These are phyloP conservation scores for Haemorhous mexicanus DNA, from an alignment of 2,113 vertebrate genomes.

Conservation along the genomic window DNA sequence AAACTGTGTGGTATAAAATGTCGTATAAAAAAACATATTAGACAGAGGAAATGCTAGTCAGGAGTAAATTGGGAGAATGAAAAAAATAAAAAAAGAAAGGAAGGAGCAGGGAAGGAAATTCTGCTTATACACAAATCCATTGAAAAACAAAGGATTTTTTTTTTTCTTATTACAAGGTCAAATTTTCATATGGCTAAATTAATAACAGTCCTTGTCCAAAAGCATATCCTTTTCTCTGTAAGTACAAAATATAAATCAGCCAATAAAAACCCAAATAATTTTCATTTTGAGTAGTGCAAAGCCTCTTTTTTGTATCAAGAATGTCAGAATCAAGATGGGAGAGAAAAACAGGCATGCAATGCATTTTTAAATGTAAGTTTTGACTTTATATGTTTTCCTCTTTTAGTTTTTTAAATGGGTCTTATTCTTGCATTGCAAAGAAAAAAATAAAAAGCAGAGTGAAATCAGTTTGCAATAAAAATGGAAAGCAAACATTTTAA, in stretches of 20 bases:
- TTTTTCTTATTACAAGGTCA: background rate
- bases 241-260: background rate
- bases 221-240: background rate
- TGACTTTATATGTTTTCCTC: background rate
- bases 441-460: background rate
- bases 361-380: background rate
- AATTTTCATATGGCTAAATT: background rate
- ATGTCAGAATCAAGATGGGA: background rate
- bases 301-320: background rate
- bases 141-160: background rate
- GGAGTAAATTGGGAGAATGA: accelerated
- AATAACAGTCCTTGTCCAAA: background rate
- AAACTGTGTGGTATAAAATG: too few species aligned
- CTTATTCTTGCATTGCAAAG: background rate
- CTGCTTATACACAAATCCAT: background rate
- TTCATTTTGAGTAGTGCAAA: background rate
- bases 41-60: background rate
- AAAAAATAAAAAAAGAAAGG: background rate
- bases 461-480: background rate
- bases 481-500: background rate
- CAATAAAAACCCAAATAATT: accelerated
- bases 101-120: background rate
- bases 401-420: background rate
- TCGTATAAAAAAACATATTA: background rate
- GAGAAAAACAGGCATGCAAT: background rate